Base-by-base conservation (phyloP, 2,888 invertebrate species). In the Galerucella nymphaeae region DNA sequence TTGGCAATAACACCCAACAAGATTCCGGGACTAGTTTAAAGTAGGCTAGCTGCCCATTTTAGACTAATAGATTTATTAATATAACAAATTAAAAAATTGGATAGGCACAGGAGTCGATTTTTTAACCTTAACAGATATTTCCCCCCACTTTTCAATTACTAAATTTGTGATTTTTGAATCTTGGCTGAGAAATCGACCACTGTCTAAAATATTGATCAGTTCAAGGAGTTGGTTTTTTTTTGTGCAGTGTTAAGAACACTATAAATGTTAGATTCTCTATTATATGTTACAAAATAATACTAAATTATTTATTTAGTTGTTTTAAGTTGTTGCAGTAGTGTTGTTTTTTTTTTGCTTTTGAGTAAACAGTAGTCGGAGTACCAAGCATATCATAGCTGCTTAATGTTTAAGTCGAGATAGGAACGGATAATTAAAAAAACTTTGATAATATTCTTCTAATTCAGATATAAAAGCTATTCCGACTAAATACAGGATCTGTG, bases 241-340 rank as follows among this genome's bases (percentile, higher is more conserved):
- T 83, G 83, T 82, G 82, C 82, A 83, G 84, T 84, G 84, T 84
- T 85, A 80, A 71, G 78, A 83, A 83, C 83, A 84, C 84, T 83
- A 83, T 85, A 84, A 84, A 84, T 85, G 84, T 85, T 85, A 85
- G 85, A 85, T 84, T 85, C 83, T 85, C 83, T 84, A 85, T 85
- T 85, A 84, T 85, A 84, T 85, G 85, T 85, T 84, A 82, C 76
- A 72, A 80, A 80, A 80, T 78, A 77, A 80, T 78, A 79, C 79
- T 81, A 81, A 82, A 82, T 83, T 82, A 81, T 83, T 83, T 82
- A 80, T 82, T 82, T 82, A 81, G 81, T 82, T 80, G 81, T 81
- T 82, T 83, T 82, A 82, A 82, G 82, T 83, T 83, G 82, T 80
- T 81, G 74, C 72, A 71, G 66, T 75, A 78, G 72, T 74, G 75